Base-by-base conservation (phyloP, 2,797 vertebrate species). In the Morelia viridis region DNA sequence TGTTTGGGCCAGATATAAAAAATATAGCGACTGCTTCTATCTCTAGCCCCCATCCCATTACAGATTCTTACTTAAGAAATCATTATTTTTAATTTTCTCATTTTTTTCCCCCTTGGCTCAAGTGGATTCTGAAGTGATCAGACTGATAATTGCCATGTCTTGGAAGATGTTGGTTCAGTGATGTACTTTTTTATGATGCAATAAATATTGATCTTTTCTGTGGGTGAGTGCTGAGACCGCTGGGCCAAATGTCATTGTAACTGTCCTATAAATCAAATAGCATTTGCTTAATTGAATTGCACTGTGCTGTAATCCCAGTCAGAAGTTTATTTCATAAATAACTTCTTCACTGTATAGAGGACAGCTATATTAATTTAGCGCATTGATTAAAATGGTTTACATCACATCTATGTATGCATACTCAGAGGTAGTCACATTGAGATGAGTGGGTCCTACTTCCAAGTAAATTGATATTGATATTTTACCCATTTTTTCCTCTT, bases 151-250 rank as follows among this genome's bases (percentile, higher is more conserved):
- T 24, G 28, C 46, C 17, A 31, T 64, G 60, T 53, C 60, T 85
- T 90, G 41, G 89, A 83, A 62, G 12, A 41, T 22, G 46, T 90
- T 62, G 46, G n/a, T 41, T 91, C n/a, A 65, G 83, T 68, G 46
- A 41, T 85, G 61, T 90, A 50, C 22, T 83, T 90, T 90, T 85
- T 84, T 11, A 31, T 68, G 22, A 91, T 57, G 62, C 83, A 41
- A 26, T 68, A 65, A 86, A 58, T 56, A 85, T 86, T 86, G 80
- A 91, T 90, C 58, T 61, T n/a, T 61, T 87, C 5, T 85, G 35
- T 62, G 28, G 57, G 41, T 85, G 46, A 62, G 26, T 41, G 57
- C 28, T 46, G 41, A 90, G 35, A 64, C 41, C 3, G 0, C 46
- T 61, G 35, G 13, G 60, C 57, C 28, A 50, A 90, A 84, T 62